Base-by-base conservation (phyloP, 2,888 invertebrate genomes). In the Tenthredo scrophulariae region DNA sequence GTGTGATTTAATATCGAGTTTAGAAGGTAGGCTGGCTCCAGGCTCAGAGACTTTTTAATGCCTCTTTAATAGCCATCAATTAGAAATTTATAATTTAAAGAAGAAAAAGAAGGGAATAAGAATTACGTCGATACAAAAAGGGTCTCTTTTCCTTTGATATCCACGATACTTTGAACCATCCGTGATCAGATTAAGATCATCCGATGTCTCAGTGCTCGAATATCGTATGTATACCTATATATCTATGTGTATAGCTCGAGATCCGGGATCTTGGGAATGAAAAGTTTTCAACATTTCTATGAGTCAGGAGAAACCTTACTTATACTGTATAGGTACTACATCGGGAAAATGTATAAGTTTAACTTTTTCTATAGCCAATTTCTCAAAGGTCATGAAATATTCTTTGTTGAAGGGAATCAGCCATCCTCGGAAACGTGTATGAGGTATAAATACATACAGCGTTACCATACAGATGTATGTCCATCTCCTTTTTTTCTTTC, bases 281-380 rank as follows among this genome's bases (percentile, higher is more conserved):
- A 18, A 33, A 37, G 10, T 70, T 70, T 70, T 70, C 7, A 33
- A 40, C 70, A 70, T 70, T 70, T 70, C 9, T 40, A 70, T 40
- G n/a, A 70, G 18, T 10, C 70, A 37, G 70, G 33, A 70, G 40
- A 74, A 43, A 74, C 43, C 40, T 74, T 10, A 22, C 40, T 74
- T 10, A 22, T 15, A 26, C 43, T 26, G n/a, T 22, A 22, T 33
- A 70, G 37, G 37, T 9, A 40, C 67, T 9, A 40, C 67, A 67
- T 74, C 10, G 22, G 9, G 29, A 43, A 43, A 74, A 43, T 74
- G 43, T 74, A 40, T 43, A 22, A 74, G 74, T 74, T 13, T 0
- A 77, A 46, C 29, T 77, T 77, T 77, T 54, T 29, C n/a, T n/a
- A 77, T 46, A 77, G 77, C 40, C 77, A 77, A 77, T 77, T 54